Conservation (phyloP, 2,113 vertebrate species). For the Tinamus guttatus region DNA sequence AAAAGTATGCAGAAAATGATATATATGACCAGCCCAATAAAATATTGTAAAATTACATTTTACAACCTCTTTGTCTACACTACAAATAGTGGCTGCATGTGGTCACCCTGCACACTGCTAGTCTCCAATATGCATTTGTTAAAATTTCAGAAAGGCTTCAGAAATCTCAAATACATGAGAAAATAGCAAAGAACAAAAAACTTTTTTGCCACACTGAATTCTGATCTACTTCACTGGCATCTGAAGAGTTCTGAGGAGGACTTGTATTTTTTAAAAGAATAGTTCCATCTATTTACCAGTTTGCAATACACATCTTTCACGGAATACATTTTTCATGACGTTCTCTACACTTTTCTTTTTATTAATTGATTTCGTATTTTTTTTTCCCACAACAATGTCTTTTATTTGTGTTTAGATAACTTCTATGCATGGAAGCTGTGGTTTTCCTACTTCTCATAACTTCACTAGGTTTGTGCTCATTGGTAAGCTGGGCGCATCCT, state of each 20-base stretch:
- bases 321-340: not conserved
- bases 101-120: not conserved
- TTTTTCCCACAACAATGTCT: not conserved
- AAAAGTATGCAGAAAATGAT: not conserved
- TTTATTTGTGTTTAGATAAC: not conserved
- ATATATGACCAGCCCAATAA: not conserved
- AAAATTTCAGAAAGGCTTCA: not conserved
- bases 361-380: not conserved
- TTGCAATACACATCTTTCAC: not conserved
- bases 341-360: not conserved
- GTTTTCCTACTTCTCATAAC: not conserved
- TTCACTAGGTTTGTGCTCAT: not conserved
- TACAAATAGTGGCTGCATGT: accelerated
- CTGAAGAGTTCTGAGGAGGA: not conserved
- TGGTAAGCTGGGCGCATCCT: not conserved
- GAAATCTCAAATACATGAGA: not conserved
- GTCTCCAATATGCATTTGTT: not conserved
- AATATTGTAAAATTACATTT: not conserved
- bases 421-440: not conserved
- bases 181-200: not conserved
- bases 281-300: not conserved
- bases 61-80: not conserved
- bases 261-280: not conserved
- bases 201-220: not conserved
- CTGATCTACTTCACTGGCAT: not conserved